Percentiles rank a stretch among this genome's conserved stretches.
Evolutionary conservation across 2,113 vertebrate species (phyloP).

Genomic region (Notarius quadriscutis): DNA sequence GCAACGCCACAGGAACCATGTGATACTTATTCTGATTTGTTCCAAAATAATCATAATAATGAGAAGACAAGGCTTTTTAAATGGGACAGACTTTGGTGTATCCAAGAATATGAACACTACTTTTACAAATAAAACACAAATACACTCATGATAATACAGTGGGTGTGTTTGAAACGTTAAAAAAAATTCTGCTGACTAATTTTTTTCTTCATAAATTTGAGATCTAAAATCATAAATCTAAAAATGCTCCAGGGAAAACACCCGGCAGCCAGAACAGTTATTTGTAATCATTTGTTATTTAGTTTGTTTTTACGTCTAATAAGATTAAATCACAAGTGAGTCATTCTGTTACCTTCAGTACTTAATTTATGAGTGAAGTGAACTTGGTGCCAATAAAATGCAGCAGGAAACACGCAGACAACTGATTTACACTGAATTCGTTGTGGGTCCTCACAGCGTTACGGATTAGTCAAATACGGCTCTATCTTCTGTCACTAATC

Average conservation of each 20-base stretch:
- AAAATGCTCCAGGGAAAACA: neutral
- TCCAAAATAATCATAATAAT: neutral
- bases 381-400: neutral
- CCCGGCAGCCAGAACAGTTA: too few species aligned
- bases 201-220: too few species aligned
- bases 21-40: neutral
- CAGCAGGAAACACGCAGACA: neutral
- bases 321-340: neutral
- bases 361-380: neutral
- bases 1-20: too few species aligned
- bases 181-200: neutral
- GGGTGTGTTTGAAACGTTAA: neutral
- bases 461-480: constrained; percentile 3
- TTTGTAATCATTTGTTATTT: too few species aligned
- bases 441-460: neutral
- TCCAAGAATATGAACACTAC: neutral
- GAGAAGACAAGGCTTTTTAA: neutral
- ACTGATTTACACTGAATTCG: neutral
- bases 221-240: neutral
- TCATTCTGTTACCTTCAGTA: neutral
- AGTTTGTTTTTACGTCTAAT: too few species aligned
- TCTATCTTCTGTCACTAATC: neutral
- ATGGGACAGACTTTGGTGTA: neutral
- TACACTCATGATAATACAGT: neutral
- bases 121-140: neutral